Evolutionary conservation across 64 coral and sea anemone genomes (phyloP).

Genomic region (Cladopsammia gracilis): DNA sequence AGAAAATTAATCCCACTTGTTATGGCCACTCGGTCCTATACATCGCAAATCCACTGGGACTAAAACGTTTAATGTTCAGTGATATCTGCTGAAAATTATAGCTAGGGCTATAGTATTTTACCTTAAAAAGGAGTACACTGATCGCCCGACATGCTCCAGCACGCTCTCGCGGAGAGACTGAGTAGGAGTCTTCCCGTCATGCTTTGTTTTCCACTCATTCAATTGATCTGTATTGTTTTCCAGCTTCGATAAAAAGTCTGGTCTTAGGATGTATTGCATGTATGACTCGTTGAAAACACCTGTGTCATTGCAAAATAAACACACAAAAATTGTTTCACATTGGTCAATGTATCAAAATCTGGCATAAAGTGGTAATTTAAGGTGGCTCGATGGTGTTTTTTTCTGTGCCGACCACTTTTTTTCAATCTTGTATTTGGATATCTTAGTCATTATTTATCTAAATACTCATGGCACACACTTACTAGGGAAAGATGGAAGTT

Average conservation of each 20-base stretch:
- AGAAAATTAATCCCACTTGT: no score
- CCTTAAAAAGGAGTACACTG: constrained; percentile 29
- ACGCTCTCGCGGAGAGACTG: constrained; percentile 54
- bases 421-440: no score
- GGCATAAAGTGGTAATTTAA: neutral
- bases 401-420: no score
- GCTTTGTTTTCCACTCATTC: constrained; percentile 42
- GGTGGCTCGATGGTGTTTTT: no score
- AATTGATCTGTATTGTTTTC: constrained; percentile 10
- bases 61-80: no score
- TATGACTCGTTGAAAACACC: constrained; percentile 55
- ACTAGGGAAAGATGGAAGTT: no score
- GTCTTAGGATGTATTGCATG: constrained; percentile 32
- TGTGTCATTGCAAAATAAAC: neutral
- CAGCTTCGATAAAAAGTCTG: constrained; percentile 20
- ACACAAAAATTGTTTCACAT: neutral
- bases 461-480: no score
- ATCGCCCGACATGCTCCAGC: constrained; percentile 39
- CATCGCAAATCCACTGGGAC: no score
- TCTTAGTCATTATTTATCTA: no score
- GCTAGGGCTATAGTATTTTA: neutral
- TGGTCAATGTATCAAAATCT: neutral
- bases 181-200: constrained; percentile 15
- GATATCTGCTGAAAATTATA: no score
- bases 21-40: no score